Evolutionary conservation across 2,797 vertebrate species (phyloP).

Genomic region (Lepus oiostolus): DNA sequence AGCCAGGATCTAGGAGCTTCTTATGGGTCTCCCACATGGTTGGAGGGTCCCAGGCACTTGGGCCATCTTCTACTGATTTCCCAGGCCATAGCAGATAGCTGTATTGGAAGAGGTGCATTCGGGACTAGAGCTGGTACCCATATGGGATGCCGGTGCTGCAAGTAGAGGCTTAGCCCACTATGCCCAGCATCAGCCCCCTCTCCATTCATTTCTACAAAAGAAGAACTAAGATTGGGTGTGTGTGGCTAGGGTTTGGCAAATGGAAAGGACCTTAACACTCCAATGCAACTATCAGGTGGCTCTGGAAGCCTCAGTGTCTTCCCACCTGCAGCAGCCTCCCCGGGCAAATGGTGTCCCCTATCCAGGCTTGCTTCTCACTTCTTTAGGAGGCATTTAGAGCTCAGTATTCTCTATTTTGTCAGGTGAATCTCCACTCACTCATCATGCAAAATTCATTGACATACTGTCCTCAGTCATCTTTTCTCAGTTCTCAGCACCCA

Average conservation of each 20-base stretch:
- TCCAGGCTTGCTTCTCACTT: background rate
- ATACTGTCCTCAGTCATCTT: background rate
- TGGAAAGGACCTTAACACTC: background rate
- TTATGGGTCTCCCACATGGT: too few species aligned
- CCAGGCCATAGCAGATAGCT: too few species aligned
- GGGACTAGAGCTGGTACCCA: too few species aligned
- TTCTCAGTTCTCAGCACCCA: background rate
- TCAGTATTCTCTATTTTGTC: background rate
- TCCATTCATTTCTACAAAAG: too few species aligned
- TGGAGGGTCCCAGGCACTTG: too few species aligned
- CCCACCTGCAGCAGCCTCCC: background rate
- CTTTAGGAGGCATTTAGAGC: background rate
- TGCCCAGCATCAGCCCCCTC: too few species aligned
- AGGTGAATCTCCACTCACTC: background rate
- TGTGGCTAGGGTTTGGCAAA: background rate
- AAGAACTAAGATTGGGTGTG: background rate
- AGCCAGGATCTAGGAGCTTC: too few species aligned
- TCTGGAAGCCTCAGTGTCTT: too few species aligned
- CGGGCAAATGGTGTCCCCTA: background rate
- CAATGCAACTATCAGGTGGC: background rate
- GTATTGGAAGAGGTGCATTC: too few species aligned
- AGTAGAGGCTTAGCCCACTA: too few species aligned
- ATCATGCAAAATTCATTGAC: background rate
- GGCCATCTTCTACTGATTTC: too few species aligned
- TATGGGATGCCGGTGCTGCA: too few species aligned